These are phyloP conservation scores for Elmis aenea DNA, from an alignment of 2,888 invertebrate species.

Conservation along the genomic window DNA sequence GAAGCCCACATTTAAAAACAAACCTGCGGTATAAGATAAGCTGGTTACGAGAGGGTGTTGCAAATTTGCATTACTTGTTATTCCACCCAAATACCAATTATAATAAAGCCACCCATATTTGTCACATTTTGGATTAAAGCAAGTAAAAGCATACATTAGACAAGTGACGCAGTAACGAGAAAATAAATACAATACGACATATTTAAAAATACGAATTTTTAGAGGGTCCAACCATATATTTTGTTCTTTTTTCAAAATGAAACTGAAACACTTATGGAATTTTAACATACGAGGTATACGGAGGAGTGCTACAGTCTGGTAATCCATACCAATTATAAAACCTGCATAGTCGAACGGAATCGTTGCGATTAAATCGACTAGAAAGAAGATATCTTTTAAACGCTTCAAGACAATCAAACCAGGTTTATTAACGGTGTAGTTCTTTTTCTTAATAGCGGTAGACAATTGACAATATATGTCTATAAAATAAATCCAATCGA, in stretches of 20 bases:
- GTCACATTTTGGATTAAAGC: conserved; percentile 12
- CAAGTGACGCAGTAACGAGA: conserved; percentile 14
- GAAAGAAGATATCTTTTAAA: conserved; percentile 6
- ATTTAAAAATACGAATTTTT: conserved; percentile 15
- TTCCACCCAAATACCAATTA: too few species aligned
- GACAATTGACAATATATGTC: conserved; percentile 11
- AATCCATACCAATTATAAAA: neutral
- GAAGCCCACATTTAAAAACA: conserved; percentile 9
- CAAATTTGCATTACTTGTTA: too few species aligned
- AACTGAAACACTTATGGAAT: conserved; percentile 16
- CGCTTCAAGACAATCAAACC: conserved; percentile 3
- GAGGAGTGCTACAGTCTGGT: neutral
- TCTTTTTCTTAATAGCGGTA: conserved; percentile 5
- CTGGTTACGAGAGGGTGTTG: too few species aligned
- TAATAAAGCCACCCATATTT: conserved; percentile 13
- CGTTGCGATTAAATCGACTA: conserved; percentile 7
- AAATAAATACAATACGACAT: conserved; percentile 10
- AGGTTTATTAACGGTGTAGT: neutral
- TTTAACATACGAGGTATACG: conserved; percentile 14
- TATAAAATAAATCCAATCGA: conserved; percentile 7
- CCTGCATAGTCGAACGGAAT: conserved; percentile 8
- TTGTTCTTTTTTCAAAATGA: conserved; percentile 13
- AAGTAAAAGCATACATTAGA: conserved; percentile 13
- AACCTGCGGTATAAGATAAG: conserved; percentile 4
- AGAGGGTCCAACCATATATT: conserved; percentile 12